These are phyloP conservation scores for zebrafish (Danio rerio) DNA, from an alignment of 2,113 vertebrate species.

Conservation along the genomic window DNA sequence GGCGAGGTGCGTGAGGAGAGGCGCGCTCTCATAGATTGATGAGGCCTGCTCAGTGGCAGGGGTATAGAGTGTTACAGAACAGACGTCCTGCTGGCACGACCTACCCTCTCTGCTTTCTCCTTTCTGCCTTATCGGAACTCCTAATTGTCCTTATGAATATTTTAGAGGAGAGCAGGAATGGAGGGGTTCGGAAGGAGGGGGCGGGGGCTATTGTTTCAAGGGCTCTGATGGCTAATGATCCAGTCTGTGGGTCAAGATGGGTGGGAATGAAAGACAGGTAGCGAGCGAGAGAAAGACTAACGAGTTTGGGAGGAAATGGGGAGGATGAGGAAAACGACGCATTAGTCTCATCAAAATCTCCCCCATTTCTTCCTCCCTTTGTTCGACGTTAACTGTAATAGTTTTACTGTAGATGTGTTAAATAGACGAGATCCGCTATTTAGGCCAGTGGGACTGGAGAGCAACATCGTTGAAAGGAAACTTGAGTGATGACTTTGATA, in stretches of 20 bases:
- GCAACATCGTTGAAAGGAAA: constrained; percentile 57
- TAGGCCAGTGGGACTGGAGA: constrained; percentile 48
- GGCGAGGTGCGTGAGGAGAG: constrained; percentile 53
- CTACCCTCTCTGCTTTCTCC: constrained; percentile 73
- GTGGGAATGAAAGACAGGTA: constrained; percentile 44
- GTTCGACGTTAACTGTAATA: constrained; percentile 13
- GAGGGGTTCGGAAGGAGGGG: constrained; percentile 65
- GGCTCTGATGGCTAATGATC: constrained; percentile 77
- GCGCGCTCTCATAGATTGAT: constrained; percentile 76
- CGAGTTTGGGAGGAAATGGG: constrained; percentile 1
- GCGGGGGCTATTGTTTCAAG: constrained; percentile 76
- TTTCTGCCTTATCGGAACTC: constrained; percentile 79
- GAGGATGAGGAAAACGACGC: constrained; percentile 5
- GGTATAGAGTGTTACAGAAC: constrained; percentile 71
- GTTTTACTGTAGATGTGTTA: constrained; percentile 43
- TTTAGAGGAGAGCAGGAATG: constrained; percentile 79
- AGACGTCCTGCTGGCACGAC: constrained; percentile 75
- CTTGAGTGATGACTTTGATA: constrained; percentile 72
- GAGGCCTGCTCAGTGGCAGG: constrained; percentile 73
- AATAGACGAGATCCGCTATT: constrained; percentile 37
- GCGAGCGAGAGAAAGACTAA: constrained; percentile 3
- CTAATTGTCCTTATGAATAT: constrained; percentile 85
- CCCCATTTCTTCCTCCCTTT: neutral
- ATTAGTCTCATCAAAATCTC: constrained; percentile 1
- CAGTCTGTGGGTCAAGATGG: constrained; percentile 67